Evolutionary conservation across 1,140 invertebrate genomes (phyloP).

Genomic region (Drosophila chauvacae): DNA sequence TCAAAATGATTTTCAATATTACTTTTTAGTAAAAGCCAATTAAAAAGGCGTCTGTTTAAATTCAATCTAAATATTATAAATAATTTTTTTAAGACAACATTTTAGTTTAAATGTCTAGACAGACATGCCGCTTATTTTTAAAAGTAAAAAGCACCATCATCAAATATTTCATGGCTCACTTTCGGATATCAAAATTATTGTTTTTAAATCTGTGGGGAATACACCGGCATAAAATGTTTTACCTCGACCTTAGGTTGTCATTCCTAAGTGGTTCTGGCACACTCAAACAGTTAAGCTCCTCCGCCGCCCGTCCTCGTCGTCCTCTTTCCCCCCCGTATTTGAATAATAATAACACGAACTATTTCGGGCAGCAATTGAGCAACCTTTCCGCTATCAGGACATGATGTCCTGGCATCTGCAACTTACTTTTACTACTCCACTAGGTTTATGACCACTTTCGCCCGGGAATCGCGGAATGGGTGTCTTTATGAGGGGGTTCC

Average conservation of each 20-base stretch:
- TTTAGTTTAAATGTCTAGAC: not conserved
- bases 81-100: not conserved
- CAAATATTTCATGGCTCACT: conserved; percentile 3
- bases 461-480: conserved; percentile 9
- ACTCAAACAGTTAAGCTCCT: conserved; percentile 26
- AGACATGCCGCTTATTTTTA: not conserved
- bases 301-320: not conserved
- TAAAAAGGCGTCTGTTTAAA: not conserved
- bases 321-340: conserved; percentile 12
- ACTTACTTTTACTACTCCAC: conserved; percentile 55
- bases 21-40: not conserved
- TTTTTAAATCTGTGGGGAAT: conserved; percentile 13
- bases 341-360: conserved; percentile 48
- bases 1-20: not conserved
- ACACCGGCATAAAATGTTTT: conserved; percentile 33
- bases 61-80: not conserved
- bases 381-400: conserved; percentile 43
- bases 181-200: conserved; percentile 4
- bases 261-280: conserved; percentile 20
- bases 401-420: conserved; percentile 44
- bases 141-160: not conserved
- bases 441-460: conserved; percentile 52
- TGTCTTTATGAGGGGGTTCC: conserved; percentile 4
- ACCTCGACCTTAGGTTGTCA: conserved; percentile 10
- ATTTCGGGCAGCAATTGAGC: conserved; percentile 48